Base-by-base conservation (phyloP, 2,797 vertebrate genomes). In the Syndactyla subalaris region DNA sequence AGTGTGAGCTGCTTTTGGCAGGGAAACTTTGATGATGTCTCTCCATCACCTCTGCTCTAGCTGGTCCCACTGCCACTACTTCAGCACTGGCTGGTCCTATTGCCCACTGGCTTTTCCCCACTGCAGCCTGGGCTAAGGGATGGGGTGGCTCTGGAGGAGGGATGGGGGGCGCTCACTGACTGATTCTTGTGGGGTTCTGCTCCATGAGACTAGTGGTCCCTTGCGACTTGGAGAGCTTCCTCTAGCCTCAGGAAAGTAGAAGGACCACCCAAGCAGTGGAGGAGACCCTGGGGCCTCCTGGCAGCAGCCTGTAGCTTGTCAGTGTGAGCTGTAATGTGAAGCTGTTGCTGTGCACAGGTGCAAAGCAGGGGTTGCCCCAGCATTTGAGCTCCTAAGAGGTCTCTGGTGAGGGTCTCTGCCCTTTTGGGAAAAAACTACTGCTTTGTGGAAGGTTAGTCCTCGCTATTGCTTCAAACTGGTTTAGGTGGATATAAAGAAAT, bases 351-450 rank as follows among this genome's bases (percentile, higher is more conserved):
- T 48, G 1, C 15, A 10, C 63, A 46, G 22, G 32, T 14, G 20
- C 22, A 52, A 23, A 32, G 21, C 10, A 85, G n/a, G 76, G 20
- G 23, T 12, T 0, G 0, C 5, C 9, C 34, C 24, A 26, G 15
- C 0, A 0, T 9, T 12, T 10, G 13, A 75, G 26, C 49, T 23
- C 11, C 20, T 29, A 30, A 65, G 30, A 55, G 20, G 13, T 17
- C 15, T 45, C 27, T 19, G 4, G 0, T 18, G 49, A 85, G 20
- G 16, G 12, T 67, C 41, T 65, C 21, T 75, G 20, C 12, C 22
- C 54, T 27, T 48, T 21, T 75, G 34, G 32, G 49, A 27, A 81
- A 63, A 61, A 24, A 7, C 11, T 27, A 10, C 34, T 46, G 5
- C 12, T 62, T 91, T 85, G 51, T 89, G 27, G 38, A 76, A 66